phyloP scores from a whole-genome alignment of 30 jellyfish, hydroid and myxozoan genomes.

The Morbakka virulenta region DNA sequence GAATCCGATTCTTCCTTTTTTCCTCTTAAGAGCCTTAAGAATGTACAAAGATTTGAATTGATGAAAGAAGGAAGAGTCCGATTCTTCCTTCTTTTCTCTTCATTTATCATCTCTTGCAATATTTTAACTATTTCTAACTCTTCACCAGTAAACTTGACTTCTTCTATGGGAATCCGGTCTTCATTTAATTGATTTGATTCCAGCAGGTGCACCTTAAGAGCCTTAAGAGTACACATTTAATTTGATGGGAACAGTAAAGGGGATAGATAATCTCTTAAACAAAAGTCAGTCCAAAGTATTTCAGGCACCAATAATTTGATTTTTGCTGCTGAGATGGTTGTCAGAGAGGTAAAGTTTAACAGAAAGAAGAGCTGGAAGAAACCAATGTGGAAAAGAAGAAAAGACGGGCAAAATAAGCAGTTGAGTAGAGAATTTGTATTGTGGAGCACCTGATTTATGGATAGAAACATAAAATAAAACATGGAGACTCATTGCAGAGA shows the following conservation, averaged over 20 bases:
- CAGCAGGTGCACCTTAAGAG: no score
- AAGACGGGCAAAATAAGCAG: neutral
- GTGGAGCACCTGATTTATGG: neutral
- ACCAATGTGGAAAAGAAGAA: no score
- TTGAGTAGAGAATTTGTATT: neutral
- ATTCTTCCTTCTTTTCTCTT: slow-evolving; percentile 2
- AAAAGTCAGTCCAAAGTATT: slow-evolving; percentile 1
- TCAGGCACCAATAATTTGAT: neutral
- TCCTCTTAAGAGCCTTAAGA: no score
- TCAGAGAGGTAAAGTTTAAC: neutral
- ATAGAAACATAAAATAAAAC: neutral
- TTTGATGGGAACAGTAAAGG: slow-evolving; percentile 4
- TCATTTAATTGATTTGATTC: slow-evolving; percentile 1
- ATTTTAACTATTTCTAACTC: slow-evolving; percentile 11
- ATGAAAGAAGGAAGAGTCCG: no score
- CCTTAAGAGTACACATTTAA: slow-evolving; percentile 5
- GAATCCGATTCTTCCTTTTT: slow-evolving; percentile 7
- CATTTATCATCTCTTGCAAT: slow-evolving; percentile 12
- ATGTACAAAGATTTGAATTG: no score
- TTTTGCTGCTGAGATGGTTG: slow-evolving; percentile 17
- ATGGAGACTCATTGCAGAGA: neutral
- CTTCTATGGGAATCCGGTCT: neutral
- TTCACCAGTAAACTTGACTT: slow-evolving; percentile 10
- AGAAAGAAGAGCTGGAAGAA: neutral
- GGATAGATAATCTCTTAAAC: slow-evolving; percentile 16